Conservation (phyloP, 2,797 vertebrate species). For the Phrynocephalus guinanensis region DNA sequence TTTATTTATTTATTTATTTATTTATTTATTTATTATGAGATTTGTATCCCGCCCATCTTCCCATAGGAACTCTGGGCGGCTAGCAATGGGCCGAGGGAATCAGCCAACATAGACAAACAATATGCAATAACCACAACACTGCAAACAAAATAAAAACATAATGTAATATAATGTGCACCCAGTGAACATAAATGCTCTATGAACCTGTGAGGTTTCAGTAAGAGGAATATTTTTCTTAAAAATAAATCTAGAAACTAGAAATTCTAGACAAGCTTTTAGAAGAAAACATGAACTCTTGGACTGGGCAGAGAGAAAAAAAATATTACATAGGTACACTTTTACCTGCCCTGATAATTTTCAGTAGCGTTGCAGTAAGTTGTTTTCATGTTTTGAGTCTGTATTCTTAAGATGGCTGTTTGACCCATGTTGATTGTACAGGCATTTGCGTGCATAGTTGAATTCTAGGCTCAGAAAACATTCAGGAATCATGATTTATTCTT, state of each 20-base stretch:
- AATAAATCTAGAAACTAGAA: too few species aligned
- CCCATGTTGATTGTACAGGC: not conserved
- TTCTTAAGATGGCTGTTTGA: conserved; percentile 10
- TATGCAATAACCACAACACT: too few species aligned
- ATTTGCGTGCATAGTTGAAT: conserved; percentile 1
- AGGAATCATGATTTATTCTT: conserved; percentile 1
- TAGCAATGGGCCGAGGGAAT: too few species aligned
- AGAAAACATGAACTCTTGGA: not conserved
- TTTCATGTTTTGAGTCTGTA: not conserved
- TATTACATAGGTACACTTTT: not conserved
- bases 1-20: too few species aligned
- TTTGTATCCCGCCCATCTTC: too few species aligned
- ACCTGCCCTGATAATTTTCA: too few species aligned
- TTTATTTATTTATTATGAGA: too few species aligned
- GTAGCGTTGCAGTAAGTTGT: not conserved
- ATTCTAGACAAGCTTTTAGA: not conserved
- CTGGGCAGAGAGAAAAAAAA: not conserved
- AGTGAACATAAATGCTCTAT: too few species aligned
- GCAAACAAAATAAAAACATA: too few species aligned
- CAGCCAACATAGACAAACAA: too few species aligned
- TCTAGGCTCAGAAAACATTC: not conserved
- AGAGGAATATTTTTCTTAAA: not conserved
- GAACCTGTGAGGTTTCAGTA: not conserved
- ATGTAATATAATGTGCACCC: too few species aligned
- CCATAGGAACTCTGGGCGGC: too few species aligned